A percentile compares a stretch with the other conserved stretches of the same genome.
These are phyloP conservation scores for Melanotaenia maccullochi DNA, from an alignment of 2,797 vertebrate genomes.

Conservation along the genomic window DNA sequence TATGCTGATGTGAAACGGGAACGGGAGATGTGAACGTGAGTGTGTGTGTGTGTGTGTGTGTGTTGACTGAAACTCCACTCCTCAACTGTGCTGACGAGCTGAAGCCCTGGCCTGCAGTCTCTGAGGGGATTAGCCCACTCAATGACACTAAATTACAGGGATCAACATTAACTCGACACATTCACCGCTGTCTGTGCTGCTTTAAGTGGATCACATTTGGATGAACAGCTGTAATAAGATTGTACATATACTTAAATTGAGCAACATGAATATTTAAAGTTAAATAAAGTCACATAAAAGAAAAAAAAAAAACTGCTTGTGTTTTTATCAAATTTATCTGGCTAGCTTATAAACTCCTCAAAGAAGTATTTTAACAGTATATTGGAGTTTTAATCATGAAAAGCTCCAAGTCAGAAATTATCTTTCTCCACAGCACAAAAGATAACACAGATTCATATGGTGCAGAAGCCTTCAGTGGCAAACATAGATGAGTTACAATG, in stretches of 20 bases:
- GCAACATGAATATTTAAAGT: constrained; percentile 46
- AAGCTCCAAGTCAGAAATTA: constrained; percentile 45
- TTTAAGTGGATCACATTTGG: constrained; percentile 76
- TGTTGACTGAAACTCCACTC: constrained; percentile 71
- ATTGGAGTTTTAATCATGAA: constrained; percentile 57
- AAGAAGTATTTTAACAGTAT: constrained; percentile 24
- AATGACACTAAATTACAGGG: constrained; percentile 86
- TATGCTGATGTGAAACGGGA: constrained; percentile 57
- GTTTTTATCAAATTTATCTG: not conserved
- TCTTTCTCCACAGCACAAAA: constrained; percentile 43
- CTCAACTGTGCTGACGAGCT: constrained; percentile 77
- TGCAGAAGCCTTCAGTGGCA: constrained; percentile 47
- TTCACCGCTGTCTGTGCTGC: constrained; percentile 75
- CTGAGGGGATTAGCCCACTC: constrained; percentile 84
- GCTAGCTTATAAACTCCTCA: constrained; percentile 28
- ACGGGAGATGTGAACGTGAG: constrained; percentile 28
- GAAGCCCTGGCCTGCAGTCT: constrained; percentile 79
- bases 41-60: constrained; percentile 50
- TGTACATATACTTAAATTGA: constrained; percentile 54
- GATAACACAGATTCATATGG: constrained; percentile 59
- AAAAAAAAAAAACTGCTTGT: constrained; percentile 1
- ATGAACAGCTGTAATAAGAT: constrained; percentile 70
- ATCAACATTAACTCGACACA: constrained; percentile 83
- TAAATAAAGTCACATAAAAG: constrained; percentile 17
- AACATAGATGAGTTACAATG: constrained; percentile 54